Evolutionary conservation across 1,140 invertebrate genomes (phyloP).

Genomic region (Whitmania pigra): DNA sequence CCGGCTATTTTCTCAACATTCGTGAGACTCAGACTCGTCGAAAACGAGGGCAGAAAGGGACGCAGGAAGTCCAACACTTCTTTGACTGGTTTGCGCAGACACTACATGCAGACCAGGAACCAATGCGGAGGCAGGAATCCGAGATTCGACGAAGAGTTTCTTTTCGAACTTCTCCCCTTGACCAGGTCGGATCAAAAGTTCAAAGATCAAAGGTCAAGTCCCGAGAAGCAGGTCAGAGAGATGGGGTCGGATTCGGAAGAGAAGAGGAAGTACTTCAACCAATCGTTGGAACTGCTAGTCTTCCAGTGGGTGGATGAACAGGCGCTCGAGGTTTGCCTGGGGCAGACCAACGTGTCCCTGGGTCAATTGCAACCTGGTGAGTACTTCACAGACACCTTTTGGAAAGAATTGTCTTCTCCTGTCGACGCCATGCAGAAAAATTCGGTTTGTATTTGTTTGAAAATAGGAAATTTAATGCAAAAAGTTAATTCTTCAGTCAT

Average conservation of each 20-base stretch:
- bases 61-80: not conserved
- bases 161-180: not conserved
- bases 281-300: too few species aligned
- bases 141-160: slow-evolving; percentile 6
- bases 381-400: too few species aligned
- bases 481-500: too few species aligned
- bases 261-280: not conserved
- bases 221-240: not conserved
- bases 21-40: not conserved
- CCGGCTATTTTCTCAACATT: not conserved
- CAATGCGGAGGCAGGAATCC: not conserved
- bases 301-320: too few species aligned
- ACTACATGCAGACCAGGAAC: slow-evolving; percentile 5
- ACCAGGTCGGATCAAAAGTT: not conserved
- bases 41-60: not conserved
- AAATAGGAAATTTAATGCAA: too few species aligned
- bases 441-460: too few species aligned
- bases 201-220: not conserved
- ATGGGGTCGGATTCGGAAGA: not conserved
- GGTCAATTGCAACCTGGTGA: too few species aligned
- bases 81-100: not conserved
- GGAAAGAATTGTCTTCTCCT: too few species aligned
- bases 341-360: too few species aligned
- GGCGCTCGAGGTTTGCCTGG: too few species aligned
- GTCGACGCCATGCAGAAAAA: too few species aligned